Base-by-base conservation (phyloP, 1,140 invertebrate genomes). In the Plutomurus gul region DNA sequence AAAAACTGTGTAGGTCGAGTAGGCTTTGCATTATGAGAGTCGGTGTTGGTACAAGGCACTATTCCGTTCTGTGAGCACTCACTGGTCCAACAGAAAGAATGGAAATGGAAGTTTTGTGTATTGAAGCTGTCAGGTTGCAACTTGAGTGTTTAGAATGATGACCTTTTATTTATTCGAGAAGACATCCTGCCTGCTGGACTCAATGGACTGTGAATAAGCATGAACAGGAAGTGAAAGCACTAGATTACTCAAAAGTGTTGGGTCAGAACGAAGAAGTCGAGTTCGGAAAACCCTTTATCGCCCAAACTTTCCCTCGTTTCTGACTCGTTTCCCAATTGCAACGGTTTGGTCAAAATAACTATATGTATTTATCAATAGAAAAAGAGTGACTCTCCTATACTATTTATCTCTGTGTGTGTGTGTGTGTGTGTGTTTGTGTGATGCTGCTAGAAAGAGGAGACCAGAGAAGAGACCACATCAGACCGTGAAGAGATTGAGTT, bases 181-280 rank as follows among this genome's bases (percentile, higher is more conserved):
- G 81, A 80, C 77, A 82, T 82, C 78, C 81, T 39, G 36, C 70
- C 39, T 39, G 36, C 70, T 82, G 81, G 49, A 79, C 37, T 82
- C 78, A 82, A 82, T 82, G 81, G 77, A 76, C 77, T 78, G 76
- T 77, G 77, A 79, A 82, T 82, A 79, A 82, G 77, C 75, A 82
- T 37, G 39, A 65, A 77, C 40, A 77, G 77, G 78, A 79, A 65
- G 77, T 80, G 75, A 80, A 51, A 79, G 77, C 78, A 75, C 65
- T 82, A 82, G 77, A 82, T 82, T 82, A 82, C 81, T 79, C 77
- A 79, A 82, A 79, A 80, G 78, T 77, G 81, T 77, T 79, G 39
- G 75, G 75, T 70, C 51, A 65, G 56, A 77, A 77, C 75, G 60
- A 56, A 77, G n/a, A 76, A 60, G 75, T 46, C 36, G 60, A 77